Conservation (phyloP, 2,888 invertebrate genomes). For the Syritta pipiens region DNA sequence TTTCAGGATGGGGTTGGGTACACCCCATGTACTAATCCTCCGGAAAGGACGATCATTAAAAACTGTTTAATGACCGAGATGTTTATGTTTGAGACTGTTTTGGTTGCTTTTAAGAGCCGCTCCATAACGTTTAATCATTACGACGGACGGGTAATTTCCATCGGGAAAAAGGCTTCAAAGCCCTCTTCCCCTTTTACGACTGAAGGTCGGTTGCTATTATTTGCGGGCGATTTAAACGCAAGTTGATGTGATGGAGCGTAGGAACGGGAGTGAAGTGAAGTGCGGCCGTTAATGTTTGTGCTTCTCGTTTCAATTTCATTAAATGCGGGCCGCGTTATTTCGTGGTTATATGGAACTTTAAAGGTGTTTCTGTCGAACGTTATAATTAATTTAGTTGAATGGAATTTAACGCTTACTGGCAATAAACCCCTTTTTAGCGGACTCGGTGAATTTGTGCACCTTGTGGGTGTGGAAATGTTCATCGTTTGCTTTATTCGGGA, state of each 20-base stretch:
- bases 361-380: background rate
- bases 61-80: conserved; percentile 8
- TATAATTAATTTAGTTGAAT: background rate
- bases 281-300: background rate
- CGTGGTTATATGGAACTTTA: background rate
- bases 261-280: background rate
- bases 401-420: too few species aligned
- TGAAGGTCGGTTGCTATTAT: background rate
- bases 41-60: conserved; percentile 7
- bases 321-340: background rate
- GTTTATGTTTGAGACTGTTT: background rate
- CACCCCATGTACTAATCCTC: too few species aligned
- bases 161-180: background rate
- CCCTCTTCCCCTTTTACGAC: too few species aligned
- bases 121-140: conserved; percentile 5
- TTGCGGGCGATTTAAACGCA: background rate
- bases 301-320: background rate
- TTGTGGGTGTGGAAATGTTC: too few species aligned
- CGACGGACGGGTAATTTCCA: background rate
- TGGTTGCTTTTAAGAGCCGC: background rate
- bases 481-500: too few species aligned
- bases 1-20: too few species aligned
- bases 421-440: too few species aligned
- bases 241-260: background rate
- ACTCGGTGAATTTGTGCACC: too few species aligned